Evolutionary conservation across 2,888 invertebrate genomes (phyloP).

Genomic region (Oscheius sp.): DNA sequence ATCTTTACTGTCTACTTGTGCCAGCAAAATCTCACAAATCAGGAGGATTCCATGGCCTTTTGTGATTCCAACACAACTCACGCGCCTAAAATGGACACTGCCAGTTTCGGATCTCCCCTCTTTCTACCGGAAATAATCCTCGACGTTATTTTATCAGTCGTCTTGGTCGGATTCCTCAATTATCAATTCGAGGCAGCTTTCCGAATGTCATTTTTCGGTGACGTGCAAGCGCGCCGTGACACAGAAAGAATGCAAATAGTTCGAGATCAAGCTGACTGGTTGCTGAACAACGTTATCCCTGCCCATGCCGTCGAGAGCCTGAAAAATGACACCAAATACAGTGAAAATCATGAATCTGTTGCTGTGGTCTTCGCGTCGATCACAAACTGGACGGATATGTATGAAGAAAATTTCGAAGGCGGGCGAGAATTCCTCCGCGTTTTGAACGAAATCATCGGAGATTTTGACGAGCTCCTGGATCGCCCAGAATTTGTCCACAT

Average conservation of each 20-base stretch:
- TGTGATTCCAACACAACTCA: constrained; percentile 1
- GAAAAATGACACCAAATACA: constrained; percentile 83
- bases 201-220: constrained; percentile 90
- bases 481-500: constrained; percentile 79
- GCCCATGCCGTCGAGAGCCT: constrained; percentile 92
- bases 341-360: constrained; percentile 54
- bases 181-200: constrained; percentile 93
- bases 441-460: constrained; percentile 92
- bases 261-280: constrained; percentile 95
- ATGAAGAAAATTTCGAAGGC: constrained; percentile 92
- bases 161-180: constrained; percentile 91
- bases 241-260: constrained; percentile 85
- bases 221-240: constrained; percentile 88
- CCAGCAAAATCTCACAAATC: constrained; percentile 41
- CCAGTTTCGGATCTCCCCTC: constrained; percentile 55
- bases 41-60: not conserved
- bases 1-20: constrained; percentile 53
- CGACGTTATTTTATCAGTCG: constrained; percentile 84
- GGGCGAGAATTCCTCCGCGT: constrained; percentile 94
- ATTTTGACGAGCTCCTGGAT: constrained; percentile 91
- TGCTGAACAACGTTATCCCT: constrained; percentile 95
- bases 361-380: constrained; percentile 92
- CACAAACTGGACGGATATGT: constrained; percentile 96
- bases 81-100: constrained; percentile 20
- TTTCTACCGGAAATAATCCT: constrained; percentile 82